phyloP scores from a whole-genome alignment of 2,888 invertebrate species.

The Sympetrum striolatum region DNA sequence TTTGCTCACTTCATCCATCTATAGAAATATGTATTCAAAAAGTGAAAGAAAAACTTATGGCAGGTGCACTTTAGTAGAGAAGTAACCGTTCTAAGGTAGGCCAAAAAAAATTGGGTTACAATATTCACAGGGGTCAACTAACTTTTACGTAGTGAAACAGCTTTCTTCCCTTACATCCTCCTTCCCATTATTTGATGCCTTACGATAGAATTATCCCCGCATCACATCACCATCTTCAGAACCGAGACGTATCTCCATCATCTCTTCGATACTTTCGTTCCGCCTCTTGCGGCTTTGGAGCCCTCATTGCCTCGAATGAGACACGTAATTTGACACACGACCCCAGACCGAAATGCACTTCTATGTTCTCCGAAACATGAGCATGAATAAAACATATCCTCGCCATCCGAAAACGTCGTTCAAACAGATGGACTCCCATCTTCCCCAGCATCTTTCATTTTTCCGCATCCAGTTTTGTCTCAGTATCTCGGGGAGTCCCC shows the following conservation, averaged over 20 bases:
- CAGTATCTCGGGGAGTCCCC: not conserved
- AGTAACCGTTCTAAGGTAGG: too few relatives aligned
- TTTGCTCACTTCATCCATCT: too few relatives aligned
- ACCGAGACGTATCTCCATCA: not conserved
- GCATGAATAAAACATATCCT: constrained; percentile 5
- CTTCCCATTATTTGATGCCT: not conserved
- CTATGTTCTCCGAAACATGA: not conserved
- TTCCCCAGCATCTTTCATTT: not conserved
- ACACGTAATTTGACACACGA: not conserved
- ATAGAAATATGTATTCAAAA: too few relatives aligned
- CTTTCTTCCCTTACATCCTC: not conserved
- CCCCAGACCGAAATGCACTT: not conserved
- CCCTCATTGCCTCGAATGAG: not conserved
- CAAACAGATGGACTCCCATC: not conserved
- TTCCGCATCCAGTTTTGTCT: not conserved
- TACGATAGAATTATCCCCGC: not conserved
- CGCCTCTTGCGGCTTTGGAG: not conserved
- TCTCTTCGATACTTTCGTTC: not conserved
- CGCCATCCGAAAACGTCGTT: not conserved
- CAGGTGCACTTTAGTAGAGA: too few relatives aligned
- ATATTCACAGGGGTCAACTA: too few relatives aligned
- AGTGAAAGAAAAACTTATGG: too few relatives aligned
- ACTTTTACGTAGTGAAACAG: too few relatives aligned
- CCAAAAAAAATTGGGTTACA: too few relatives aligned
- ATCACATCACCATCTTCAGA: not conserved